Conservation (phyloP, 2,888 invertebrate genomes). For the Pterostichus madidus region DNA sequence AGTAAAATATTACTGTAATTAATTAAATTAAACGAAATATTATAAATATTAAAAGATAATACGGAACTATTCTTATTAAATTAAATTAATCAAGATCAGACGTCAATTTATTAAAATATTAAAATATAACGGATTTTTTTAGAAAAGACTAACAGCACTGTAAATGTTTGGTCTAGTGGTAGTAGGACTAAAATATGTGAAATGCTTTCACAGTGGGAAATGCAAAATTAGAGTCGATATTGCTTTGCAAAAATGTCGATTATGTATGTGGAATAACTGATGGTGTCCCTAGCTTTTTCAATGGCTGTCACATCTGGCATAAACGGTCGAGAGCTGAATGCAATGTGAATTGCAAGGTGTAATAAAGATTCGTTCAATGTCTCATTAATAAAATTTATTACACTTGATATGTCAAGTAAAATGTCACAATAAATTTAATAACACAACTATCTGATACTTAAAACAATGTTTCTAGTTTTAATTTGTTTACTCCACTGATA, state of each 20-base stretch:
- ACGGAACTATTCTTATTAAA: no score
- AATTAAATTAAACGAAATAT: no score
- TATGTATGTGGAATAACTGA: conserved; percentile 13
- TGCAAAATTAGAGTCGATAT: no score
- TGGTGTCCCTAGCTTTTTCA: conserved; percentile 8
- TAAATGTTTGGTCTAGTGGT: no score
- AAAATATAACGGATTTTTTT: no score
- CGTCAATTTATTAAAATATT: no score
- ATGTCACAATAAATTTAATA: conserved; percentile 66
- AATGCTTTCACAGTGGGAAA: neutral
- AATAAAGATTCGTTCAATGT: conserved; percentile 64
- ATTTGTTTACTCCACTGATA: conserved; percentile 63
- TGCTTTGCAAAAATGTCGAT: no score
- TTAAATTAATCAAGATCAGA: no score
- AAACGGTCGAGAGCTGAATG: conserved; percentile 45
- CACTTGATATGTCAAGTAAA: conserved; percentile 65
- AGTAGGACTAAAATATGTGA: neutral
- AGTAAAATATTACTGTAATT: no score
- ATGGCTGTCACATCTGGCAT: conserved; percentile 42
- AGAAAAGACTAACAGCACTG: no score
- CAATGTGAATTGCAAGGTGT: conserved; percentile 53
- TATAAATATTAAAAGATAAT: no score
- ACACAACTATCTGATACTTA: conserved; percentile 64
- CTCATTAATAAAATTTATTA: conserved; percentile 66
- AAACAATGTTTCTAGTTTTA: conserved; percentile 63